Percentiles rank a stretch among this genome's conserved stretches.
phyloP scores from a whole-genome alignment of 2,888 invertebrate species.

The Atrina japonica region DNA sequence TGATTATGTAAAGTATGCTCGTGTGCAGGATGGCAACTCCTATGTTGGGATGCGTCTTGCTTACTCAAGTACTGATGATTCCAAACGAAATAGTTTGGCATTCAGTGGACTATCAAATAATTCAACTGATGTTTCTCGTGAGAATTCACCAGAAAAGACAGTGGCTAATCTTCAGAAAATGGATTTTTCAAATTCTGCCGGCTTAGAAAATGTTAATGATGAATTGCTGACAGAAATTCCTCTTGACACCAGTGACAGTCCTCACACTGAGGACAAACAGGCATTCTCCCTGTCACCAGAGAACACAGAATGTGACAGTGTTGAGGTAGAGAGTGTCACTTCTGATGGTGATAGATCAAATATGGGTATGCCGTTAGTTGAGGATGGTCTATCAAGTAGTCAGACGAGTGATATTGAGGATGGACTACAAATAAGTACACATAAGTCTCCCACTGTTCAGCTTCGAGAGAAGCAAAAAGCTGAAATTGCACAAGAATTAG shows the following conservation, averaged over 20 bases:
- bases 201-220: constrained; percentile 71
- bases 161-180: constrained; percentile 34
- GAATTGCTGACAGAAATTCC: constrained; percentile 78
- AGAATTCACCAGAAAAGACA: constrained; percentile 70
- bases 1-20: constrained; percentile 79
- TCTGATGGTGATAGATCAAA: constrained; percentile 76
- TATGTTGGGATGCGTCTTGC: constrained; percentile 89
- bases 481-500: constrained; percentile 65
- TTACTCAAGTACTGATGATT: constrained; percentile 76
- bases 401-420: constrained; percentile 94
- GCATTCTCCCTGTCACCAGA: constrained; percentile 95
- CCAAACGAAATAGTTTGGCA: constrained; percentile 59
- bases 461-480: constrained; percentile 83
- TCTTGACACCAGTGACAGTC: constrained; percentile 81
- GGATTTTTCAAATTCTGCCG: constrained; percentile 23
- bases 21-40: constrained; percentile 84
- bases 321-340: constrained; percentile 87
- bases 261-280: constrained; percentile 84
- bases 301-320: constrained; percentile 95
- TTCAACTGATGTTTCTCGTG: constrained; percentile 62
- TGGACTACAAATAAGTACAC: constrained; percentile 81
- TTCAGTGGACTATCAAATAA: constrained; percentile 54
- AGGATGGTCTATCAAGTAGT: constrained; percentile 96
- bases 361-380: constrained; percentile 90
- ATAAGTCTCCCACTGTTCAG: constrained; percentile 85